Evolutionary conservation across 2,113 vertebrate genomes (phyloP).

Genomic region (Speoplatyrhinus poulsoni): DNA sequence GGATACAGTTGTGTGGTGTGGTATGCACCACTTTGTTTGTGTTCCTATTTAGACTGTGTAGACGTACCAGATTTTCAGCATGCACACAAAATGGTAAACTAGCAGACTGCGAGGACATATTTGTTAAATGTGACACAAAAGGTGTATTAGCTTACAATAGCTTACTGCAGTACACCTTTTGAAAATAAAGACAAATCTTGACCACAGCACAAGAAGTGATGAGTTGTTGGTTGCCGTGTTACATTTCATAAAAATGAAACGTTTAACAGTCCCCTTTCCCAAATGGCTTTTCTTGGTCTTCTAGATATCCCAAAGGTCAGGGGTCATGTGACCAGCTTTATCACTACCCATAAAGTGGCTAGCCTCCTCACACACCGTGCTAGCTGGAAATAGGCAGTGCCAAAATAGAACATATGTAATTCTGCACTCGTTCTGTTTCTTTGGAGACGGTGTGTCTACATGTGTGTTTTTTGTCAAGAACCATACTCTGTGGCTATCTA

Average conservation of each 20-base stretch:
- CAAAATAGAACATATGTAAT: conserved; percentile 63
- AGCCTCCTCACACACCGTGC: conserved; percentile 11
- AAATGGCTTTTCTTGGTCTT: conserved; percentile 30
- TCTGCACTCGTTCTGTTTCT: conserved; percentile 42
- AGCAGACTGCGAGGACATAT: too few relatives aligned
- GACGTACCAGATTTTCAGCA: too few relatives aligned
- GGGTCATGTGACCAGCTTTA: conserved; percentile 53
- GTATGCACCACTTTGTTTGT: too few relatives aligned
- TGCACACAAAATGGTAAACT: too few relatives aligned
- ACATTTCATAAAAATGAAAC: too few relatives aligned
- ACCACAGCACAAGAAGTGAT: too few relatives aligned
- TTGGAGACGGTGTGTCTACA: conserved; percentile 25
- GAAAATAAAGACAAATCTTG: too few relatives aligned
- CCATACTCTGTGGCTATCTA: conserved; percentile 10
- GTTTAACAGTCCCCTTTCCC: conserved; percentile 8
- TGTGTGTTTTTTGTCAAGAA: conserved; percentile 5
- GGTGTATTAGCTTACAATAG: too few relatives aligned
- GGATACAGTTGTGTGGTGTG: too few relatives aligned
- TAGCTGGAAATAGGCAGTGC: conserved; percentile 60
- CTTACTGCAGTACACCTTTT: too few relatives aligned
- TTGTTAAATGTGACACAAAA: too few relatives aligned
- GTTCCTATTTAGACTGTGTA: too few relatives aligned
- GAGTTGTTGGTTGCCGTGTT: neutral
- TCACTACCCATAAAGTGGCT: conserved; percentile 49
- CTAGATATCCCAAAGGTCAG: conserved; percentile 47